Evolutionary conservation across 1,140 invertebrate species (phyloP), one percentile per base, ranked within the genome.

Genomic region (Harpegnathos saltator): DNA sequence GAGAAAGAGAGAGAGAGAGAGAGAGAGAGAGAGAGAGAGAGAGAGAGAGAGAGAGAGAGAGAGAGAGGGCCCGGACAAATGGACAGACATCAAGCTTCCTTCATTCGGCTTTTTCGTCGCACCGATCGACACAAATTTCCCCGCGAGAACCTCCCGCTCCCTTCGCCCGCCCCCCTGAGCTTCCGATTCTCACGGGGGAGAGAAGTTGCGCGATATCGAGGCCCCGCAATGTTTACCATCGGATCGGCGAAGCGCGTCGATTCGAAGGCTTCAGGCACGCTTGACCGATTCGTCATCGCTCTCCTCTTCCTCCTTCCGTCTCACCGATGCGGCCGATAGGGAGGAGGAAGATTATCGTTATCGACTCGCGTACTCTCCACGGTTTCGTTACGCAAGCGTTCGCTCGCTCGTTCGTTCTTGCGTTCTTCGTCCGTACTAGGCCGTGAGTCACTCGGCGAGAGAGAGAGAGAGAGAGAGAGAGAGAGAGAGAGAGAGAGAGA

Each of bases 281-380:
- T 61, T 52, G 84, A 78, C 77, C 72, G 86, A 87, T 80, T 73
- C 78, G 69, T 82, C 78, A 61, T 62, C 66, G 78, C 1, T 33
- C n/a, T n/a, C n/a, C n/a, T 33, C 9, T 33, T 48, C n/a, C 33
- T 22, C 77, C 56, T 54, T 33, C 33, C 48, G 61, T 33, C 75
- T 52, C 59, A 17, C 65, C 65, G 65, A 58, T 59, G 66, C 63
- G 44, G 11, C 50, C 17, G 54, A 44, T 33, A 68, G 50, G 24
- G 81, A 81, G 86, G 87, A 68, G 50, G 24, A 84, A 81, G 86
- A 88, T 88, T 80, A 88, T 87, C 86, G 86, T 87, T 88, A 87
- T 87, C 86, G 86, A 78, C 72, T n/a, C n/a, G n/a, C n/a, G n/a
- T n/a, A n/a, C n/a, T 62, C 63, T 44, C 19, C 63, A 62, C 52